phyloP scores from a whole-genome alignment of 1,140 invertebrate species.

The Homarus americanus region DNA sequence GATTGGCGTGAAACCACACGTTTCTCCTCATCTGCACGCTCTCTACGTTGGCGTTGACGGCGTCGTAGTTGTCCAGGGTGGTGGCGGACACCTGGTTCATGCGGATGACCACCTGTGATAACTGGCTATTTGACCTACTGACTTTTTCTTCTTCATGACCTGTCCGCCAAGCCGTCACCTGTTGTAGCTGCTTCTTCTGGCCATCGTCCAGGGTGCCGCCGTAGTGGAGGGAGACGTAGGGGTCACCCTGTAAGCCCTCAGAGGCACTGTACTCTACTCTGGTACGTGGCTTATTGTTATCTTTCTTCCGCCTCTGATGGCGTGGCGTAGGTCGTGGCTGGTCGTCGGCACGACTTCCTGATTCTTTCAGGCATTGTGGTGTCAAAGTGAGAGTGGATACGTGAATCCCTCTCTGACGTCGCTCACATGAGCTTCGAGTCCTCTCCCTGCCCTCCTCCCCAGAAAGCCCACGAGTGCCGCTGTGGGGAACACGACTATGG shows the following conservation, averaged over 20 bases:
- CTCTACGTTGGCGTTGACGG: conserved; percentile 5
- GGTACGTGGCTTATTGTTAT: background rate
- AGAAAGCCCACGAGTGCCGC: background rate
- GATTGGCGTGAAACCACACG: conserved; percentile 42
- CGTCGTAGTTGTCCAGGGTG: conserved; percentile 29
- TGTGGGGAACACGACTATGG: background rate
- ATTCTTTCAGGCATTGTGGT: background rate
- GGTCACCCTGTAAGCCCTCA: conserved; percentile 31
- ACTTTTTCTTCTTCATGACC: background rate
- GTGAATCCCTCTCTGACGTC: background rate
- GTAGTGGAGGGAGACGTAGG: conserved; percentile 57
- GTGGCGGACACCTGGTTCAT: conserved; percentile 23
- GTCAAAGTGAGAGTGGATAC: conserved; percentile 18
- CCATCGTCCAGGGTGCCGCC: conserved; percentile 23
- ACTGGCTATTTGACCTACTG: conserved; percentile 11
- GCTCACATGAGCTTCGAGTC: background rate
- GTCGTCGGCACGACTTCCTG: background rate
- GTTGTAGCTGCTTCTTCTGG: background rate
- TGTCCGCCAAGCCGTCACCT: background rate
- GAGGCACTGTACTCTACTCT: conserved; percentile 14
- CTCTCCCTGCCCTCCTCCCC: background rate
- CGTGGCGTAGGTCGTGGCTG: background rate
- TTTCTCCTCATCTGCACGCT: conserved; percentile 40
- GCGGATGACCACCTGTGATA: conserved; percentile 56
- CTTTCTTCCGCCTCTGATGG: conserved; percentile 6